Percentiles rank a stretch among this genome's conserved stretches.
Evolutionary conservation across 2,888 invertebrate genomes (phyloP).

Genomic region (Lasioglossum malachurum): DNA sequence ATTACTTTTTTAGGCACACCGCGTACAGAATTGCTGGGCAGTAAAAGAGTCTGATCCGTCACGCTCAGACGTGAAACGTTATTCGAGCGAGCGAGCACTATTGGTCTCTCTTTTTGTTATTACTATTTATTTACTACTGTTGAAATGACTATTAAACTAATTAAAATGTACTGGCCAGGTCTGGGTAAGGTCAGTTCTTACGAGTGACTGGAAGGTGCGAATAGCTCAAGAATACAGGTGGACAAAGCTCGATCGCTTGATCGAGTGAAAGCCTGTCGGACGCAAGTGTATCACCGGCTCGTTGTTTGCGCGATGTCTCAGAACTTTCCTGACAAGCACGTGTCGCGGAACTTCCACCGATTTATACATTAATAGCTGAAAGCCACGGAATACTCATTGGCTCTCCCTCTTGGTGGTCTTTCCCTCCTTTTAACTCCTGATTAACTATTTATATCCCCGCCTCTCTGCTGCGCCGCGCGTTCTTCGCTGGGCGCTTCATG

Average conservation of each 20-base stretch:
- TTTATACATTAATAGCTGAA: slow-evolving; percentile 55
- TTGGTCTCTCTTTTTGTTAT: too few species aligned
- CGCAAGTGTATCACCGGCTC: slow-evolving; percentile 13
- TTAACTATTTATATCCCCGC: slow-evolving; percentile 53
- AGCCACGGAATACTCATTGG: slow-evolving; percentile 55
- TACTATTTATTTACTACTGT: too few species aligned
- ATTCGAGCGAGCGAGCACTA: too few species aligned
- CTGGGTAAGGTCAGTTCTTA: not conserved
- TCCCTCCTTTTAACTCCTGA: slow-evolving; percentile 51
- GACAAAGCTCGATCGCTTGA: not conserved
- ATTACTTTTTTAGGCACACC: too few species aligned
- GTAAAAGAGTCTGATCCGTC: too few species aligned
- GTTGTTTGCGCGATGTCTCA: slow-evolving; percentile 37
- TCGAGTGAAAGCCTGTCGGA: slow-evolving; percentile 2
- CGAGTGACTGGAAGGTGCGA: not conserved
- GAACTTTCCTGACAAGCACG: slow-evolving; percentile 24
- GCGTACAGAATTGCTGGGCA: too few species aligned
- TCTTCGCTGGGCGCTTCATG: slow-evolving; percentile 1
- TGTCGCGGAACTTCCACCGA: slow-evolving; percentile 31
- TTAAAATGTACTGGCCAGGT: too few species aligned
- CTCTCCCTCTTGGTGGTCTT: slow-evolving; percentile 37
- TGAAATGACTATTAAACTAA: too few species aligned
- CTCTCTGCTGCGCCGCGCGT: slow-evolving; percentile 9
- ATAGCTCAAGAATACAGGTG: not conserved
- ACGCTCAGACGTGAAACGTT: too few species aligned